These are phyloP conservation scores for Lasioglossum vierecki DNA, from an alignment of 2,888 invertebrate species.

Conservation along the genomic window DNA sequence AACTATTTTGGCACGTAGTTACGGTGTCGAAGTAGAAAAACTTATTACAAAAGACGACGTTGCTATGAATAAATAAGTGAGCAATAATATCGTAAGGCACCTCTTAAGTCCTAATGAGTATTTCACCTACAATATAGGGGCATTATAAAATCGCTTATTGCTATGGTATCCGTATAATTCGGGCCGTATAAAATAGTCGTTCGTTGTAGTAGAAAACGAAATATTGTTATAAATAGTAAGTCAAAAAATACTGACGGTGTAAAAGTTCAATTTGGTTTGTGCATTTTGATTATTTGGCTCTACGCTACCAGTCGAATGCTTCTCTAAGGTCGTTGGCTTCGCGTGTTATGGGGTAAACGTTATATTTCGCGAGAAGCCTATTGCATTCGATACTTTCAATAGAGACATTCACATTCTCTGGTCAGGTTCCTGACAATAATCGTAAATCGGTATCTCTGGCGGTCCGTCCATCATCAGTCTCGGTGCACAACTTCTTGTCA, in stretches of 20 bases:
- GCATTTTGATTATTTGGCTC: slow-evolving; percentile 33
- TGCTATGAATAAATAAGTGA: slow-evolving; percentile 57
- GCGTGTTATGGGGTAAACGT: slow-evolving; percentile 17
- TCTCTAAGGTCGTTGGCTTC: slow-evolving; percentile 44
- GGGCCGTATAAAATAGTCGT: slow-evolving; percentile 42
- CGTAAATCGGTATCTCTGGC: slow-evolving; percentile 79
- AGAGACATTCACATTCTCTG: slow-evolving; percentile 50
- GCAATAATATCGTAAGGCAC: slow-evolving; percentile 63
- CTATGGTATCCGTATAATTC: slow-evolving; percentile 32
- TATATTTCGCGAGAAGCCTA: slow-evolving; percentile 28
- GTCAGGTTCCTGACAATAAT: slow-evolving; percentile 72
- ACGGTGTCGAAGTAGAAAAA: slow-evolving; percentile 33
- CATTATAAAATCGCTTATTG: slow-evolving; percentile 43
- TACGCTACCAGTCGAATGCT: slow-evolving; percentile 36
- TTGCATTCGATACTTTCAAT: slow-evolving; percentile 1
- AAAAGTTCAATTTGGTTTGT: slow-evolving; percentile 39
- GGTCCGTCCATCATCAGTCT: slow-evolving; percentile 72
- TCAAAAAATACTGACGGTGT: slow-evolving; percentile 54
- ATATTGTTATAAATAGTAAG: slow-evolving; percentile 44
- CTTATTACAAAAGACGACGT: slow-evolving; percentile 44
- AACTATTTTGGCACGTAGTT: slow-evolving; percentile 37
- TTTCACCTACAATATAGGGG: slow-evolving; percentile 23
- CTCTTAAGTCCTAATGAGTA: slow-evolving; percentile 55
- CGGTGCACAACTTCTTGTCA: slow-evolving; percentile 76
- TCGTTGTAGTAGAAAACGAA: slow-evolving; percentile 48